A percentile compares a stretch with the other conserved stretches of the same genome.
Conservation (phyloP, 1,140 invertebrate genomes). For the Drosophila kikkawai region DNA sequence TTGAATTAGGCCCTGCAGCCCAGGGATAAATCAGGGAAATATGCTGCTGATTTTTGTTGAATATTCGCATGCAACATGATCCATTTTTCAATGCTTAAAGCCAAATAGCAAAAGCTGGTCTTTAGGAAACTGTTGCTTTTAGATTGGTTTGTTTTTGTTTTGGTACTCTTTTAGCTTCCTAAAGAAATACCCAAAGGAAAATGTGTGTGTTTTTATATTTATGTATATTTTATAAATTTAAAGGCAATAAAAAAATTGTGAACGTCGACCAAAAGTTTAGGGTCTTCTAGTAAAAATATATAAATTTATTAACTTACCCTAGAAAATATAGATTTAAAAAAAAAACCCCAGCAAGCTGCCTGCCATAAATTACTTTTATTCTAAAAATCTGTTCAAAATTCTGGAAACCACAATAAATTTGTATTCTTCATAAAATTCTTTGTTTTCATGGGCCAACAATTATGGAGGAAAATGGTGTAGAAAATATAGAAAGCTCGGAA, state of each 20-base stretch:
- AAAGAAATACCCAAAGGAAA: background rate
- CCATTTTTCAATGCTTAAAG: background rate
- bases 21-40: conserved; percentile 31
- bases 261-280: too few species aligned
- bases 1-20: conserved; percentile 65
- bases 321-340: background rate
- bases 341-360: background rate
- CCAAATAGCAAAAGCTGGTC: background rate
- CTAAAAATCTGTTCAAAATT: background rate
- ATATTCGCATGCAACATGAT: conserved; percentile 5
- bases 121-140: background rate
- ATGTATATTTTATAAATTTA: background rate
- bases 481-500: background rate
- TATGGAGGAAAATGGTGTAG: background rate
- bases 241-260: background rate
- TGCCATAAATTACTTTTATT: background rate
- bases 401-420: background rate
- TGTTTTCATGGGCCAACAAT: background rate
- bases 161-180: background rate
- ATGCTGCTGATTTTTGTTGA: conserved; percentile 32
- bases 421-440: background rate
- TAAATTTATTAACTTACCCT: background rate
- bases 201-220: background rate
- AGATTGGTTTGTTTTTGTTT: background rate
- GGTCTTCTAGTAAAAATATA: too few species aligned